Evolutionary conservation across 1,140 invertebrate genomes (phyloP).

Genomic region (Anadara kagoshimensis): DNA sequence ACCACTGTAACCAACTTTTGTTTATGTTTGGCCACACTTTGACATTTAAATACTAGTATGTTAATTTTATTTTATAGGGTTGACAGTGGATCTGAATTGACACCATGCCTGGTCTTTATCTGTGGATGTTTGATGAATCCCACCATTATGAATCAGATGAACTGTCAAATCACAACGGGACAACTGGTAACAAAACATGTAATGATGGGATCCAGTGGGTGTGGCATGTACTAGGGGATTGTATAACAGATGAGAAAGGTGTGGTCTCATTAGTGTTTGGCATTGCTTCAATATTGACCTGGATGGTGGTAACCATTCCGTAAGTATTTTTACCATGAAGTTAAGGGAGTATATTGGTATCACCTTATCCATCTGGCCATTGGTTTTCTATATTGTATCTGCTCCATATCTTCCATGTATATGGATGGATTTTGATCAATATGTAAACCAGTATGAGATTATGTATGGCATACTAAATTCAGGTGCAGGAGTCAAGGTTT

Average conservation of each 20-base stretch:
- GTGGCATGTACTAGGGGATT: constrained; percentile 53
- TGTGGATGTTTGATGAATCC: constrained; percentile 23
- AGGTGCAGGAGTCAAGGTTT: no score
- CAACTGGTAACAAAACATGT: constrained; percentile 39
- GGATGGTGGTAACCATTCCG: constrained; percentile 62
- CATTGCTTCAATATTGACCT: constrained; percentile 51
- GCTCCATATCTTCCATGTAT: no score
- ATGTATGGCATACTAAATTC: no score
- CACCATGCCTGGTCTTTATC: constrained; percentile 26
- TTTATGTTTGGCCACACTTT: not conserved
- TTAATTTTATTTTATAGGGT: no score
- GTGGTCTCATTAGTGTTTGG: constrained; percentile 54
- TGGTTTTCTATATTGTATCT: no score
- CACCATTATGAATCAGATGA: not conserved
- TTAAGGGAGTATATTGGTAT: no score
- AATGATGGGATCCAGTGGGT: constrained; percentile 57
- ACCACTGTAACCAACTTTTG: not conserved
- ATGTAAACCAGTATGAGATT: no score
- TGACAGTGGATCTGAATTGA: no score
- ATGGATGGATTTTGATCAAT: no score
- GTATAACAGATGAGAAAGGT: constrained; percentile 43
- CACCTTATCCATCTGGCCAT: no score
- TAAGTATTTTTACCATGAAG: constrained; percentile 43
- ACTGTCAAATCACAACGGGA: not conserved
- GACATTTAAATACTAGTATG: no score